Base-by-base conservation (phyloP, 2,797 vertebrate species). In the Gephyroberyx darwinii region DNA sequence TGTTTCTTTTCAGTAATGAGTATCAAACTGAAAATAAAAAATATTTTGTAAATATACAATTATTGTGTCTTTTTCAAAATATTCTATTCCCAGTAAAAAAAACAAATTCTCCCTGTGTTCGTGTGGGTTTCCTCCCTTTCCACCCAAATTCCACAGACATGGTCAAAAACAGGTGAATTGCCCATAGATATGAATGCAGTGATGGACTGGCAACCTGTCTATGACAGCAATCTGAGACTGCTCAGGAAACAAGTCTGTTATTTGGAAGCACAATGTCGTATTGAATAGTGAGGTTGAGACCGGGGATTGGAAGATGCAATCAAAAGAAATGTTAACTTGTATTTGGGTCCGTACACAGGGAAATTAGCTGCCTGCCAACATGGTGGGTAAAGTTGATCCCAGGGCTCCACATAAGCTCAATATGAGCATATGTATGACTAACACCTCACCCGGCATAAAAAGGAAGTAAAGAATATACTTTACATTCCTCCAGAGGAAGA, bases 361-460 rank as follows among this genome's bases (percentile, higher is more conserved):
- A 66, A 78, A 75, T 77, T 54, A 66, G 12, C 59, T 19, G 20
- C 13, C 57, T 74, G 50, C 30, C 9, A 58, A 57, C 63, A 31
- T 52, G 57, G 76, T 54, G 20, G 19, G 6, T 10, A 59, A 76
- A 31, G 30, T 52, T 47, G 2, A 57, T 65, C 26, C 59, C 31
- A 39, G 17, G 45, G 22, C 48, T 6, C 1, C 14, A 30, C 45
- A 48, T 35, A 33, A 45, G 30, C 50, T 33, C 39, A 69, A 45
- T 31, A 47, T 69, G 60, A 22, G 1, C 31, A 69, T 37, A 43
- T 4, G 12, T 45, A 35, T 74, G 66, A 69, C 51, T 62, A 69
- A 37, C 48, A 67, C 62, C 65, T 65, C 52, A 47, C 20, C 19
- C 16, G 59, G 19, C 63, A n/a, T 67, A 12, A 66, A 62, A 60